These are phyloP conservation scores for Dioctria linearis DNA, from an alignment of 2,888 invertebrate genomes.

Conservation along the genomic window DNA sequence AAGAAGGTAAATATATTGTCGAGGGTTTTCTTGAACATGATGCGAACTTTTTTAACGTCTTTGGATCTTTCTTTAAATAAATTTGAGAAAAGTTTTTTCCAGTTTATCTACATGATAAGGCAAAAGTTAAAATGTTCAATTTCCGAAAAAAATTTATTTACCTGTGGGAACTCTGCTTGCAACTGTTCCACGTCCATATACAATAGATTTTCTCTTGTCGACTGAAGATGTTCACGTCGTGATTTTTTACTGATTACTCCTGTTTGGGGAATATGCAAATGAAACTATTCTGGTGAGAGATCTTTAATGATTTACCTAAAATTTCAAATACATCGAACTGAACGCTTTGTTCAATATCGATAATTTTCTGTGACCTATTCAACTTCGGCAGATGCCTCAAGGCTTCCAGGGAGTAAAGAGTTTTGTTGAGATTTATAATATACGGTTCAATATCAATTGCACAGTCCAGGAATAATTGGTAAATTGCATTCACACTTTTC, in stretches of 20 bases:
- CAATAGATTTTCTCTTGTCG: not conserved
- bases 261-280: too few species aligned
- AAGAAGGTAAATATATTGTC: constrained; percentile 52
- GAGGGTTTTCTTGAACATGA: constrained; percentile 50
- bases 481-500: constrained; percentile 5
- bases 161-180: constrained; percentile 51
- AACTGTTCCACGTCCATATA: constrained; percentile 43
- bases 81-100: constrained; percentile 41
- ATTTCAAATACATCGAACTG: constrained; percentile 39
- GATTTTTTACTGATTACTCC: constrained; percentile 7
- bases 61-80: constrained; percentile 33
- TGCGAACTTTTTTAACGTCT: constrained; percentile 33
- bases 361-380: constrained; percentile 36
- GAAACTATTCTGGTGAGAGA: not conserved
- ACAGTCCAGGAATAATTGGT: constrained; percentile 19
- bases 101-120: constrained; percentile 48
- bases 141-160: constrained; percentile 5
- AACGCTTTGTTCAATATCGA: constrained; percentile 25
- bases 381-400: constrained; percentile 11
- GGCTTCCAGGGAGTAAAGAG: constrained; percentile 13
- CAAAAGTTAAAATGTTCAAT: constrained; percentile 6
- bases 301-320: constrained; percentile 25
- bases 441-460: constrained; percentile 3
- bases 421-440: constrained; percentile 23
- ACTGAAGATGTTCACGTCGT: constrained; percentile 22